Conservation (phyloP, 53 echinoderm and acorn worm species). For the Holothuria leucospilota region DNA sequence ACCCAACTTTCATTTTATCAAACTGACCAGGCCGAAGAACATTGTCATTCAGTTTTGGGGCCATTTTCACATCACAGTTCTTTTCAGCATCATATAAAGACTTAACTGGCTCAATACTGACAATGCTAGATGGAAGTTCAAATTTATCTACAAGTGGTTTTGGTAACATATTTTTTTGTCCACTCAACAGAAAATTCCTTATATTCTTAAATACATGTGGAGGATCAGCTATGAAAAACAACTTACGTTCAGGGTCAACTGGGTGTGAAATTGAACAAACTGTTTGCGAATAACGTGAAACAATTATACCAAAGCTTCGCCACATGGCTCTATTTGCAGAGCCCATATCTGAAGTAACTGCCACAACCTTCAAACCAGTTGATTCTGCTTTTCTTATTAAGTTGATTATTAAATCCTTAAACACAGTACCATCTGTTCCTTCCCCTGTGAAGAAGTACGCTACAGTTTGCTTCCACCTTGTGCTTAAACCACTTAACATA, state of each 20-base stretch:
- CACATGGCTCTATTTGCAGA: too few species aligned
- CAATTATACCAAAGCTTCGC: slow-evolving; percentile 3
- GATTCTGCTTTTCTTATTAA: slow-evolving; percentile 27
- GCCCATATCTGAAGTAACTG: slow-evolving; percentile 42
- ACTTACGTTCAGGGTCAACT: neutral
- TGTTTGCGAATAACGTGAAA: slow-evolving; percentile 9
- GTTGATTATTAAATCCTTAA: slow-evolving; percentile 1
- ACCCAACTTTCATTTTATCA: slow-evolving; percentile 68
- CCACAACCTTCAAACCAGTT: slow-evolving; percentile 21
- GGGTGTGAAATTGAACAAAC: slow-evolving; percentile 2
- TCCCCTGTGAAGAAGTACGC: slow-evolving; percentile 34
- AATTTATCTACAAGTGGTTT: slow-evolving; percentile 5
- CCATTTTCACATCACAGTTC: slow-evolving; percentile 56
- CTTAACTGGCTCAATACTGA: slow-evolving; percentile 9
- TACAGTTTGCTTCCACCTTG: too few species aligned
- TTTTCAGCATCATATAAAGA: slow-evolving; percentile 41
- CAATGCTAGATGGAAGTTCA: slow-evolving; percentile 1
- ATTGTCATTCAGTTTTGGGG: slow-evolving; percentile 45
- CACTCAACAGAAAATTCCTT: slow-evolving; percentile 17
- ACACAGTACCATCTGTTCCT: neutral
- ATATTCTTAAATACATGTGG: slow-evolving; percentile 39
- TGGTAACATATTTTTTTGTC: slow-evolving; percentile 1
- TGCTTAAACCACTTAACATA: slow-evolving; percentile 37
- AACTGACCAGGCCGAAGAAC: slow-evolving; percentile 58
- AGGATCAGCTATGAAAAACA: slow-evolving; percentile 20